Conservation (phyloP, 2,797 vertebrate genomes). For the Notolabrus celidotus region DNA sequence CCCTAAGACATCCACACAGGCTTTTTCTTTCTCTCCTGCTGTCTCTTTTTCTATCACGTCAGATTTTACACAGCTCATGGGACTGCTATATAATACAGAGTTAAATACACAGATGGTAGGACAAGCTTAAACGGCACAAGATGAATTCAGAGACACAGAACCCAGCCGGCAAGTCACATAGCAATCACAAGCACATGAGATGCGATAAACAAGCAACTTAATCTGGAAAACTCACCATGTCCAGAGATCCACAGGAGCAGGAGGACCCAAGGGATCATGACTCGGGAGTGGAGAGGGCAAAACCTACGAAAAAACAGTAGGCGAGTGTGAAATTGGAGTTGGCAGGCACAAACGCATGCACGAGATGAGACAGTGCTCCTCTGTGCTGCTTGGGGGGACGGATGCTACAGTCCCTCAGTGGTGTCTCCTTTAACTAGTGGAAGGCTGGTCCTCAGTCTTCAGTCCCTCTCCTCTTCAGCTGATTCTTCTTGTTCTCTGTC, state of each 20-base stretch:
- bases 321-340: constrained; percentile 81
- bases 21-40: background rate
- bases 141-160: constrained; percentile 45
- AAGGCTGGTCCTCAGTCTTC: constrained; percentile 66
- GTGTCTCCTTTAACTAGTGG: constrained; percentile 74
- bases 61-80: constrained; percentile 16
- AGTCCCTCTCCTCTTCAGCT: constrained; percentile 54
- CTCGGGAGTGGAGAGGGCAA: constrained; percentile 68
- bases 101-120: constrained; percentile 42
- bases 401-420: constrained; percentile 75
- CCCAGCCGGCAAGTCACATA: constrained; percentile 50
- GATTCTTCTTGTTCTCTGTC: constrained; percentile 25
- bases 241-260: constrained; percentile 74
- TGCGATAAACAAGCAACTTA: constrained; percentile 58
- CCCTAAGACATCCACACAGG: constrained; percentile 13
- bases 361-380: constrained; percentile 75
- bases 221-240: constrained; percentile 78
- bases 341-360: constrained; percentile 70
- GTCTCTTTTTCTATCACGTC: constrained; percentile 20
- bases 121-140: constrained; percentile 50
- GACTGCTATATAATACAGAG: constrained; percentile 22
- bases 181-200: constrained; percentile 46
- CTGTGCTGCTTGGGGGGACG: constrained; percentile 69
- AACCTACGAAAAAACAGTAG: constrained; percentile 76
- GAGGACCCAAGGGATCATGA: constrained; percentile 81